Conservation (phyloP, 1,140 invertebrate species). For the Trachymyrmex cornetzi region DNA sequence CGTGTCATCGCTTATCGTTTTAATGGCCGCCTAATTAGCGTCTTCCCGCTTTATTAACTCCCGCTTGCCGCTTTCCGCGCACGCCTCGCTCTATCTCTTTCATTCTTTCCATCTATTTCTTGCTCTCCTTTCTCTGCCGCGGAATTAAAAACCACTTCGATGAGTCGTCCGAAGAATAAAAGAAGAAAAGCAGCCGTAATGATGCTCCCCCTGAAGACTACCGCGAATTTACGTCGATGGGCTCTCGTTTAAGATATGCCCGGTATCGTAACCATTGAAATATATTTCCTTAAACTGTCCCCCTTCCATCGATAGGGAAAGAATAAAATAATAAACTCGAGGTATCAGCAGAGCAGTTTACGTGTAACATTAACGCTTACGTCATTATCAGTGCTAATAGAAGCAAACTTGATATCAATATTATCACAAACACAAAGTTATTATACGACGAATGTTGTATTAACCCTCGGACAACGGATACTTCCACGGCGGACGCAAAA, state of each 20-base stretch:
- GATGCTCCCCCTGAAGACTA: slow-evolving; percentile 26
- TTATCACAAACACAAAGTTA: too few relatives aligned
- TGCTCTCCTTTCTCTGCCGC: background rate
- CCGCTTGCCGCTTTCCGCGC: slow-evolving; percentile 2
- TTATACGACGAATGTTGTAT: too few relatives aligned
- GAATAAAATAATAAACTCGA: slow-evolving; percentile 12
- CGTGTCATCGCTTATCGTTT: slow-evolving; percentile 85
- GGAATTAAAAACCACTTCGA: slow-evolving; percentile 57
- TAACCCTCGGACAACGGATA: too few relatives aligned
- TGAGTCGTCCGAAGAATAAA: slow-evolving; percentile 44
- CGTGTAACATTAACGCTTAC: background rate
- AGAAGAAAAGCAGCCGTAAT: slow-evolving; percentile 33
- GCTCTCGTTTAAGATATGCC: slow-evolving; percentile 40
- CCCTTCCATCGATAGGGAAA: background rate
- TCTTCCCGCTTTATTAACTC: slow-evolving; percentile 69
- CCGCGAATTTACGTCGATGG: slow-evolving; percentile 41
- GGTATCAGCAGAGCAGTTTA: background rate
- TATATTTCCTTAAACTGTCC: slow-evolving; percentile 27
- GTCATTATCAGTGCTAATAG: too few relatives aligned
- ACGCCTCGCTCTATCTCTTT: background rate
- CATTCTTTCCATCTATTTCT: background rate
- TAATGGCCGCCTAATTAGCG: slow-evolving; percentile 86
- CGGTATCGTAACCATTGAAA: background rate
- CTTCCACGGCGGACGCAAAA: too few relatives aligned
- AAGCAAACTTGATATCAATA: too few relatives aligned